Conservation (phyloP, 2,797 vertebrate species). For the Paguma larvata region DNA sequence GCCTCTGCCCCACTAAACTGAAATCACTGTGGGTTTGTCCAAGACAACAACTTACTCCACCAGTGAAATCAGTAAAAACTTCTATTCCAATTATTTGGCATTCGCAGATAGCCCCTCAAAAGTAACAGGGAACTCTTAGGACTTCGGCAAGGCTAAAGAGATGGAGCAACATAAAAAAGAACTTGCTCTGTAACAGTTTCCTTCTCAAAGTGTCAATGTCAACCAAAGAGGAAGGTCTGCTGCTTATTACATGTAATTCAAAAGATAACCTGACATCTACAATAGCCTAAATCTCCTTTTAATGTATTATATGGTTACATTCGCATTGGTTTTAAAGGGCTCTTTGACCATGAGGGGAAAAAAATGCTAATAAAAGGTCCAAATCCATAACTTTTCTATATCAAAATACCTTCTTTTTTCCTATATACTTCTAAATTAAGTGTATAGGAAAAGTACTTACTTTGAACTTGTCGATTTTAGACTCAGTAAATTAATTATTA, state of each 20-base stretch:
- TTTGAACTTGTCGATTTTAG: not conserved
- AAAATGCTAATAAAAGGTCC: not conserved
- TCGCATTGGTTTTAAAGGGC: not conserved
- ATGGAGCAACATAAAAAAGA: not conserved
- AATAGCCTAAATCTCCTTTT: not conserved
- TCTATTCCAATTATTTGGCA: not conserved
- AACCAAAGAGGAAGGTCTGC: not conserved
- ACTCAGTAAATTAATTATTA: not conserved
- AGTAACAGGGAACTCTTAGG: not conserved
- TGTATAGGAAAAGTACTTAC: not conserved
- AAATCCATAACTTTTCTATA: slow-evolving; percentile 16
- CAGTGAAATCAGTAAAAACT: not conserved
- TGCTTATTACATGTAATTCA: not conserved
- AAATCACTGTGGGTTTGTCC: not conserved
- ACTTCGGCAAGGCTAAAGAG: not conserved
- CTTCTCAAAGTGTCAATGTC: not conserved
- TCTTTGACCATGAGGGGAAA: not conserved
- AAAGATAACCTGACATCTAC: not conserved
- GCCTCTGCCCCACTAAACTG: not conserved
- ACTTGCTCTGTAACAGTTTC: not conserved
- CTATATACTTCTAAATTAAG: not conserved
- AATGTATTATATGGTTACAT: not conserved
- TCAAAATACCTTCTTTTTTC: not conserved
- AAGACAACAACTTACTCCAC: not conserved
- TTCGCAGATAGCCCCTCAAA: not conserved